These are phyloP conservation scores for Decapterus maruadsi DNA, from an alignment of 2,797 vertebrate genomes.

Conservation along the genomic window DNA sequence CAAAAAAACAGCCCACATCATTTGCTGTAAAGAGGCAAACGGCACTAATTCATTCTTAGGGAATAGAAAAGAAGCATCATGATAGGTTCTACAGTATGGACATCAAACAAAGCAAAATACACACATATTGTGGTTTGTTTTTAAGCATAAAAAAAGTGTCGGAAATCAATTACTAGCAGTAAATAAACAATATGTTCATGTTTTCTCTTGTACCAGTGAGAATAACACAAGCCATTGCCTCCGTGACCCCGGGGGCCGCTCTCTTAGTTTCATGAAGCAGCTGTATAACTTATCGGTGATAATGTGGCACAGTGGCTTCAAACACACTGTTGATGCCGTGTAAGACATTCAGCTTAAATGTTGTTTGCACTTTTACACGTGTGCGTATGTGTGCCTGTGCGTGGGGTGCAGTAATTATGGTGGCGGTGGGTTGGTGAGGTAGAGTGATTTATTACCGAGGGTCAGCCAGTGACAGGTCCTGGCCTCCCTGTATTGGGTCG, in stretches of 20 bases:
- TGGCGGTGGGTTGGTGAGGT: constrained; percentile 68
- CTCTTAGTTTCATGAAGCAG: constrained; percentile 33
- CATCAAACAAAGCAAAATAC: neutral
- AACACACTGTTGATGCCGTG: constrained; percentile 36
- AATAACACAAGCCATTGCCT: constrained; percentile 36
- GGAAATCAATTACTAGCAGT: constrained; percentile 13
- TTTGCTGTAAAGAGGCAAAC: constrained; percentile 34
- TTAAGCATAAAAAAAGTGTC: neutral
- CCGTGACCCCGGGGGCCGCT: constrained; percentile 24
- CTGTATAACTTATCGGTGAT: constrained; percentile 35
- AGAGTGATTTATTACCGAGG: constrained; percentile 84
- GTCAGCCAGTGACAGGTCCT: constrained; percentile 79
- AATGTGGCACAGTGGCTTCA: constrained; percentile 44
- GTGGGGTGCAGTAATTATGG: constrained; percentile 77
- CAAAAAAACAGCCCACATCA: constrained; percentile 23
- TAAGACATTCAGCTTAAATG: constrained; percentile 44
- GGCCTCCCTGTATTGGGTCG: constrained; percentile 74
- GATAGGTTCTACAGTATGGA: neutral
- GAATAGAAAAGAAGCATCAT: constrained; percentile 8
- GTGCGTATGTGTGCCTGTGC: constrained; percentile 34
- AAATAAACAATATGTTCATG: constrained; percentile 14
- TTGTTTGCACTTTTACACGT: constrained; percentile 48
- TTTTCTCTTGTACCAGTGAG: constrained; percentile 19
- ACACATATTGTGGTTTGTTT: constrained; percentile 2
- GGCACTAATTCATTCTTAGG: constrained; percentile 1